Evolutionary conservation across 64 coral and sea anemone genomes (phyloP).

Genomic region (Montipora capricornis): DNA sequence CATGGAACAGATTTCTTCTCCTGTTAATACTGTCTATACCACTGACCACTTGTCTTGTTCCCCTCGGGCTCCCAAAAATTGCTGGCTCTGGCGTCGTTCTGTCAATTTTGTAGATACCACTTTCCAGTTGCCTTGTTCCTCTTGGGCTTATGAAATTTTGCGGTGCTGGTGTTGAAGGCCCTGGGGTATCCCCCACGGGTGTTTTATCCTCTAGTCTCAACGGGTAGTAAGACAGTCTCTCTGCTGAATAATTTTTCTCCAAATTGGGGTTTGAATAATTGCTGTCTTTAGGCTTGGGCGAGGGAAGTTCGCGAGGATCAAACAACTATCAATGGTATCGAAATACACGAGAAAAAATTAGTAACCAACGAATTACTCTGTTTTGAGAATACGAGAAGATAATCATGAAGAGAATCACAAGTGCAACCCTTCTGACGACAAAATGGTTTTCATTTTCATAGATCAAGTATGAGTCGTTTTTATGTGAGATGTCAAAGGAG

Average conservation of each 20-base stretch:
- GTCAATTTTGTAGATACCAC: no score
- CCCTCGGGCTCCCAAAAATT: not conserved
- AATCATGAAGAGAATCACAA: no score
- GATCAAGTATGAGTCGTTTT: no score
- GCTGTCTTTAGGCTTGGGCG: not conserved
- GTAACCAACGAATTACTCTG: no score
- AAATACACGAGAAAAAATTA: not conserved
- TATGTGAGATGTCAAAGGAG: no score
- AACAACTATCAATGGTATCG: not conserved
- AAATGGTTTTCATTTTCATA: no score
- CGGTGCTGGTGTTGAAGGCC: slow-evolving; percentile 19
- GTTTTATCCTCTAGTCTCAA: not conserved
- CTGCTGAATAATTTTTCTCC: not conserved
- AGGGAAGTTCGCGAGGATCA: not conserved
- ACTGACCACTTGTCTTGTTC: not conserved
- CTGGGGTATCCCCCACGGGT: slow-evolving; percentile 1
- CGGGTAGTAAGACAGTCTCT: not conserved
- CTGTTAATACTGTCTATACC: not conserved
- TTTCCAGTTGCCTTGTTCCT: not conserved
- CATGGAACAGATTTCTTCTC: not conserved
- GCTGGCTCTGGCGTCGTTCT: not conserved
- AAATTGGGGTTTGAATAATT: not conserved
- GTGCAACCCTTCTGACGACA: no score
- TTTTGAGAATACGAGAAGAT: no score
- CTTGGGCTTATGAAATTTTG: not conserved